A percentile compares a stretch with the other conserved stretches of the same genome.
Evolutionary conservation across 1,140 invertebrate species (phyloP).

Genomic region (Orchestia grillus): DNA sequence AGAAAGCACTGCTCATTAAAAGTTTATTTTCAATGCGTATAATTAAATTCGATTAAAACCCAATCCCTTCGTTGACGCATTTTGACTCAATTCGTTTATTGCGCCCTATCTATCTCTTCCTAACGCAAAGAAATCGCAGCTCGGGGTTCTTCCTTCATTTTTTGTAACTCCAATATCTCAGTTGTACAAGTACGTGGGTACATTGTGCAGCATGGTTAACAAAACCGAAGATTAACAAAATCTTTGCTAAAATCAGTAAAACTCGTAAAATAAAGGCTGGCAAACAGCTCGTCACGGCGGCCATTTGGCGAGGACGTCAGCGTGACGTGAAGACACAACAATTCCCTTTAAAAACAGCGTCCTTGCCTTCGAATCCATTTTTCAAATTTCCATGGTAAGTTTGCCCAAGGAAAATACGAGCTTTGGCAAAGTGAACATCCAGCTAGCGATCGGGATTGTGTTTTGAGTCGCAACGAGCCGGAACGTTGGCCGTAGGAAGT

Average conservation of each 20-base stretch:
- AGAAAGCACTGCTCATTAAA: too few relatives aligned
- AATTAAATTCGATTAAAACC: too few relatives aligned
- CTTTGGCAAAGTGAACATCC: conserved; percentile 17
- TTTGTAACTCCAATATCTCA: neutral
- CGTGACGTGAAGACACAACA: neutral
- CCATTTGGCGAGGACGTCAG: neutral
- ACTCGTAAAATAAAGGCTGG: neutral
- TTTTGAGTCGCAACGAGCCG: conserved; percentile 7
- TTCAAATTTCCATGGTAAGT: neutral
- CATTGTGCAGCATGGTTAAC: neutral
- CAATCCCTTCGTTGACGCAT: too few relatives aligned
- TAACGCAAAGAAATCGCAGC: too few relatives aligned
- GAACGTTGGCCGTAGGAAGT: neutral
- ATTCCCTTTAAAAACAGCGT: neutral
- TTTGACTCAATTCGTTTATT: too few relatives aligned
- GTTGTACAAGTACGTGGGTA: neutral
- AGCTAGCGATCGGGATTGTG: neutral
- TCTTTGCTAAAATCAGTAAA: neutral
- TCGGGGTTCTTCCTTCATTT: neutral
- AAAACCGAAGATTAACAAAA: neutral
- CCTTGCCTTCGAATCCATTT: neutral
- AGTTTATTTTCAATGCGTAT: too few relatives aligned
- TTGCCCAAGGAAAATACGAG: conserved; percentile 19
- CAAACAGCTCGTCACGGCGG: neutral
- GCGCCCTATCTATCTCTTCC: too few relatives aligned